phyloP scores from a whole-genome alignment of 2,797 vertebrate genomes.

The Peromyscus attwateri region DNA sequence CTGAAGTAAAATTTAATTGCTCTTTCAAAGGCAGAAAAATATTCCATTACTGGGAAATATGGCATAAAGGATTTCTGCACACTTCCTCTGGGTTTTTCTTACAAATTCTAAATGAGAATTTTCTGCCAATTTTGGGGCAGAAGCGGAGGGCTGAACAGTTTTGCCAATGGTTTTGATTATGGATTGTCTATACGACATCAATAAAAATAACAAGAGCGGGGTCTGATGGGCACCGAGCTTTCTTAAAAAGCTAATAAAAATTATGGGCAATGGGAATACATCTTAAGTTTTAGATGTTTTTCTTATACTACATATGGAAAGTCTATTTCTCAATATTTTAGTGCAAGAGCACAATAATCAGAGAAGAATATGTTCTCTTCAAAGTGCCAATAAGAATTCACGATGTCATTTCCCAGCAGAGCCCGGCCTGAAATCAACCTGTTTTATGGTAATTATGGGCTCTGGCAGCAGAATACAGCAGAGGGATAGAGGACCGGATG shows the following conservation, averaged over 20 bases:
- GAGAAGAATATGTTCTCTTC: conserved; percentile 76
- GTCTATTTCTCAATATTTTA: conserved; percentile 72
- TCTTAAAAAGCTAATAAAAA: conserved; percentile 79
- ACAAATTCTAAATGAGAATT: conserved; percentile 77
- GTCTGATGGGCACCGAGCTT: conserved; percentile 69
- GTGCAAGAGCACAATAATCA: conserved; percentile 68
- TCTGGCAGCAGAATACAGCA: conserved; percentile 72
- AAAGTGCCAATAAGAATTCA: conserved; percentile 79
- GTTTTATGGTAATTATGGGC: conserved; percentile 76
- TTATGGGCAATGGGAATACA: conserved; percentile 63
- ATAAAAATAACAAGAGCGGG: conserved; percentile 70
- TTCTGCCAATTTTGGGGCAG: conserved; percentile 75
- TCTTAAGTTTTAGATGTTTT: conserved; percentile 74
- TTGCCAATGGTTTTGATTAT: conserved; percentile 70
- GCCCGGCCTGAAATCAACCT: conserved; percentile 80
- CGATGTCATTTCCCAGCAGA: conserved; percentile 81
- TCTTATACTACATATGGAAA: conserved; percentile 78
- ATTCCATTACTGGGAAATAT: conserved; percentile 48
- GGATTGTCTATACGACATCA: conserved; percentile 71
- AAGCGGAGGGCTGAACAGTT: conserved; percentile 55
- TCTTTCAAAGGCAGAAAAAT: conserved; percentile 68
- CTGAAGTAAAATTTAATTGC: conserved; percentile 74
- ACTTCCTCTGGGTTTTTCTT: conserved; percentile 73
- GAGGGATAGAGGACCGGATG: conserved; percentile 69
- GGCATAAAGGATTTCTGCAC: conserved; percentile 73